Evolutionary conservation across 2,113 vertebrate genomes (phyloP), one percentile per base, ranked within the genome.

Genomic region (Oncorhynchus masou): DNA sequence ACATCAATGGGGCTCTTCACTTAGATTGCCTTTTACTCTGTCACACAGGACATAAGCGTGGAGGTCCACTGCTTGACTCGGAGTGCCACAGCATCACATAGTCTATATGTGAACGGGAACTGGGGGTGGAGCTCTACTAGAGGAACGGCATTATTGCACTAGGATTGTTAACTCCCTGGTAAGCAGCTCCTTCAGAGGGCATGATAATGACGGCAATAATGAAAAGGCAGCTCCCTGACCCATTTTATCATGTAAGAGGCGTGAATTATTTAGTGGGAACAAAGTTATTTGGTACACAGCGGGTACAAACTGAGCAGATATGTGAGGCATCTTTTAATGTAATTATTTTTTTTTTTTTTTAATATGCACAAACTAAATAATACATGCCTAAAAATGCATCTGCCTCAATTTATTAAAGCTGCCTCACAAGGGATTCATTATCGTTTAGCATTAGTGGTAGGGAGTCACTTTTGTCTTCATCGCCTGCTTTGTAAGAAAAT

Each of bases 221-320:
- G 83, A 85, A 90, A 90, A 86, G 89, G 84, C 85, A 87, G 80
- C 85, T 88, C 78, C 79, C 88, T 88, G 90, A 90, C 88, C 90
- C 87, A 91, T 90, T 92, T 90, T 84, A 86, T 88, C 86, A 92
- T 88, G 87, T 90, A 88, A 92, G 85, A 82, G 75, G 83, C 19
- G 78, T 92, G 89, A 91, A 92, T 92, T 88, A 92, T 94, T 92
- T 85, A 93, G 91, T 70, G 84, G 85, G 86, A 90, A 92, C 91
- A 91, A 92, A 87, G 89, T 92, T 91, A 92, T 93, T 92, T 92
- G 90, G 89, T 92, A 89, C 91, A 91, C 91, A 89, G 90, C 88
- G 88, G 86, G 91, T 88, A 89, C 84, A 87, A 89, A 88, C 88
- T 83, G 88, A 88, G 87, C 77, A 87, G 84, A 90, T 90, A 90